A percentile compares a stretch with the other conserved stretches of the same genome.
Evolutionary conservation across 2,113 vertebrate species (phyloP).

Genomic region (Bungarus multicinctus): DNA sequence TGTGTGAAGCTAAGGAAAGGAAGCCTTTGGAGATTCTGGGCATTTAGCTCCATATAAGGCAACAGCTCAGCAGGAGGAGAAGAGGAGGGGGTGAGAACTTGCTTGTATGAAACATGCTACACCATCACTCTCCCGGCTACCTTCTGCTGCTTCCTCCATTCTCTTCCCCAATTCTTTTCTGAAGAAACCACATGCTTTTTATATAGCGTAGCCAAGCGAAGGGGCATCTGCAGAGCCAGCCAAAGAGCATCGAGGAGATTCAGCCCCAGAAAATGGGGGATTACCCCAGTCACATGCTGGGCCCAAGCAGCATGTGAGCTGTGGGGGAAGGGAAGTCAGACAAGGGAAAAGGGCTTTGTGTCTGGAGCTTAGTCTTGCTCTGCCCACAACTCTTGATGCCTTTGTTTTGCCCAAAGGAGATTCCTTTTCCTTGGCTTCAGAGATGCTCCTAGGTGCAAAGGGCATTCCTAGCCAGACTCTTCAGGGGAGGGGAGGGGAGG

Average conservation of each 20-base stretch:
- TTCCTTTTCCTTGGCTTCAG: background rate
- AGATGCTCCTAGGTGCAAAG: background rate
- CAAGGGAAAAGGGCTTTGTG: constrained; percentile 23
- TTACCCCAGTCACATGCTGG: constrained; percentile 19
- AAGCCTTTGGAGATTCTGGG: background rate
- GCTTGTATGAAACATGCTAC: background rate
- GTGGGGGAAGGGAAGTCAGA: constrained; percentile 18
- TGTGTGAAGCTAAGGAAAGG: background rate
- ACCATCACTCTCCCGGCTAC: background rate
- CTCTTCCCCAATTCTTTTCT: background rate
- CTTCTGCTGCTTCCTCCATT: background rate
- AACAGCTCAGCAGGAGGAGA: background rate
- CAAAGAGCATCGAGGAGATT: background rate
- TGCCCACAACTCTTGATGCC: background rate
- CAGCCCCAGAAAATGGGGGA: constrained; percentile 10
- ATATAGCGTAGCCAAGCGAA: background rate
- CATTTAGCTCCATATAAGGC: constrained; percentile 20
- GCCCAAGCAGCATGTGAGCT: background rate
- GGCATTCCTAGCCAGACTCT: background rate
- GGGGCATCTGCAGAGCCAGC: background rate
- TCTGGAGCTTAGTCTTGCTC: constrained; percentile 1
- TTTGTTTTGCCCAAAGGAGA: background rate
- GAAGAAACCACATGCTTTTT: background rate
- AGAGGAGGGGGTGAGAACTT: background rate
- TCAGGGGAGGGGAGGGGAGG: too few species aligned